phyloP scores from a whole-genome alignment of 2,113 vertebrate genomes.

The Condylura cristata region DNA sequence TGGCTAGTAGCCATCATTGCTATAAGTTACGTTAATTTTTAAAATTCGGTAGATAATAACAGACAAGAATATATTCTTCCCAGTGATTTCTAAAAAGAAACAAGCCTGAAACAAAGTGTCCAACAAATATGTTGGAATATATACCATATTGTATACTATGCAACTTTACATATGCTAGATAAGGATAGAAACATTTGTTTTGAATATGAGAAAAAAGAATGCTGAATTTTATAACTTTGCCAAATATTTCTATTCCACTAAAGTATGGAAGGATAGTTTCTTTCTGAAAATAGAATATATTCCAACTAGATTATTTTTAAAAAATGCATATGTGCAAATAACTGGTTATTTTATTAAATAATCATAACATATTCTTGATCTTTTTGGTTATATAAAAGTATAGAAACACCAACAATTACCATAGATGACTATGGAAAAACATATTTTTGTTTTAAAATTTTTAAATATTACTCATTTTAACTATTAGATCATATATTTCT shows the following conservation, averaged over 20 bases:
- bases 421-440: not conserved
- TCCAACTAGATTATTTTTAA: not conserved
- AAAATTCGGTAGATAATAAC: not conserved
- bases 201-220: not conserved
- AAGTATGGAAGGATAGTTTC: not conserved
- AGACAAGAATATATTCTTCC: not conserved
- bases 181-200: not conserved
- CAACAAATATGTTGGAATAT: not conserved
- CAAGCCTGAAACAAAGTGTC: not conserved
- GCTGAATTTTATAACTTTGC: not conserved
- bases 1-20: not conserved
- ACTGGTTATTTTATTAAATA: not conserved
- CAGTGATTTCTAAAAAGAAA: not conserved
- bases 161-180: not conserved
- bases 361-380: not conserved
- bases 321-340: not conserved
- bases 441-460: not conserved
- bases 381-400: not conserved
- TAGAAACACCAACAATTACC: not conserved
- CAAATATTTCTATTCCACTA: not conserved
- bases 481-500: not conserved
- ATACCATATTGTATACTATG: not conserved
- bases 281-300: not conserved
- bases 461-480: slow-evolving; percentile 1
- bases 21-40: slow-evolving; percentile 14